Base-by-base conservation (phyloP, 1,140 invertebrate species). In the Macrobrachium nipponense region DNA sequence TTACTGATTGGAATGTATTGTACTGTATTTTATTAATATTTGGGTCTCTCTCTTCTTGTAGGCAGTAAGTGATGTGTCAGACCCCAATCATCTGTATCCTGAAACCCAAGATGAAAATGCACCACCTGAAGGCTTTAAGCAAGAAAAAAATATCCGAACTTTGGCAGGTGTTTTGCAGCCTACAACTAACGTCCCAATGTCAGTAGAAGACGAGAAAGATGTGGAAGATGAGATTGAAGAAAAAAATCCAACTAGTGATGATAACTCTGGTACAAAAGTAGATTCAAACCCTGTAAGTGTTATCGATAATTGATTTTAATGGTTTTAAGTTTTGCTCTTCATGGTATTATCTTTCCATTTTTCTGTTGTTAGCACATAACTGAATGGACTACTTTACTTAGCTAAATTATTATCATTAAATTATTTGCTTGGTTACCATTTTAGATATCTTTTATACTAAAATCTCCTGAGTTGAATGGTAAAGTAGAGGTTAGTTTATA, bases 161-260 rank as follows among this genome's bases (percentile, higher is more conserved):
- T 59, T 89, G 36, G 75, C 89, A 51, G 90, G 90, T n/a, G 88
- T 91, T 66, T 88, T 91, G 12, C 88, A 90, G 68, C 90, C 90
- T 12, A 86, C 90, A 27, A 73, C 77, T 68, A 86, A 88, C 75
- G 82, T 90, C 17, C 89, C 90, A 27, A 75, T 86, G 80, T 88
- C 66, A 86, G 87, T 75, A 64, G 43, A 84, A 7, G 72, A 51
- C 14, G 62, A 20, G 27, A 64, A 78, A 59, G 72, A 51, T n/a
- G 62, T 18, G 27, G 75, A 78, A 59, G 70, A 60, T 6, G 87
- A 88, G 12, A 58, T 44, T 51, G 78, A 80, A 51, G 77, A n/a
- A 60, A 51, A 17, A 59, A 36, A 51, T 23, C 59, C 5, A 8
- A 2, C 3, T 0, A 51, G 23, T 78, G 73, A 64, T 18, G 23